Percentiles rank a stretch among this genome's conserved stretches.
These are phyloP conservation scores for Clarias gariepinus DNA, from an alignment of 2,113 vertebrate species.

Conservation along the genomic window DNA sequence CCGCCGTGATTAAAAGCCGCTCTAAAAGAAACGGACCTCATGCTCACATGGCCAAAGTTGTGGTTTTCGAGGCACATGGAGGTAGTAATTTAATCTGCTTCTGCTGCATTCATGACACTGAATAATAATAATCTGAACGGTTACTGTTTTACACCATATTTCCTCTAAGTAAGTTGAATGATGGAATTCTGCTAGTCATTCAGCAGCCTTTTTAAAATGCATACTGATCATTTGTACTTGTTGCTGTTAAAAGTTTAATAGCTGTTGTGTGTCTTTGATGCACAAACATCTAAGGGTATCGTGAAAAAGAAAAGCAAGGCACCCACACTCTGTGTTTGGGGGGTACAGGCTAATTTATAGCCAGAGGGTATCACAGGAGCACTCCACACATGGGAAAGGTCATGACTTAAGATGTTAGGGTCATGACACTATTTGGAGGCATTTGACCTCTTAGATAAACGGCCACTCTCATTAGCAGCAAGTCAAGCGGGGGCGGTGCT, in stretches of 20 bases:
- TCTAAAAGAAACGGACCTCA: constrained; percentile 61
- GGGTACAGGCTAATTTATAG: constrained; percentile 79
- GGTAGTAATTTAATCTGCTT: constrained; percentile 67
- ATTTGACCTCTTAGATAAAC: constrained; percentile 96
- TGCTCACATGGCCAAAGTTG: constrained; percentile 54
- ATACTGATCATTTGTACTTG: background rate
- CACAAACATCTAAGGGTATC: background rate
- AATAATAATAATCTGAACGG: background rate
- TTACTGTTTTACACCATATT: background rate
- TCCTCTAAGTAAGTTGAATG: background rate
- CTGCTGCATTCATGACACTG: background rate
- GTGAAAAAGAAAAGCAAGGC: background rate
- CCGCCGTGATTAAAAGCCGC: constrained; percentile 67
- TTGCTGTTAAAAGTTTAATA: background rate
- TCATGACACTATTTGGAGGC: constrained; percentile 86
- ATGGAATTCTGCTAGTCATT: background rate
- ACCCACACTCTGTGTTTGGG: background rate
- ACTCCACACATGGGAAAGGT: constrained; percentile 85
- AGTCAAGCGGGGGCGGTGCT: constrained; percentile 85
- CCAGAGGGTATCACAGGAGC: constrained; percentile 83
- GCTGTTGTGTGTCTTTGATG: background rate
- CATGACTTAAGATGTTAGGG: constrained; percentile 88
- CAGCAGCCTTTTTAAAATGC: background rate
- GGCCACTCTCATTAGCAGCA: constrained; percentile 90
- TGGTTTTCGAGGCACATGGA: constrained; percentile 51